Percentiles rank a stretch among this genome's conserved stretches.
These are phyloP conservation scores for Loriculus beryllinus DNA, from an alignment of 2,797 vertebrate genomes.

Conservation along the genomic window DNA sequence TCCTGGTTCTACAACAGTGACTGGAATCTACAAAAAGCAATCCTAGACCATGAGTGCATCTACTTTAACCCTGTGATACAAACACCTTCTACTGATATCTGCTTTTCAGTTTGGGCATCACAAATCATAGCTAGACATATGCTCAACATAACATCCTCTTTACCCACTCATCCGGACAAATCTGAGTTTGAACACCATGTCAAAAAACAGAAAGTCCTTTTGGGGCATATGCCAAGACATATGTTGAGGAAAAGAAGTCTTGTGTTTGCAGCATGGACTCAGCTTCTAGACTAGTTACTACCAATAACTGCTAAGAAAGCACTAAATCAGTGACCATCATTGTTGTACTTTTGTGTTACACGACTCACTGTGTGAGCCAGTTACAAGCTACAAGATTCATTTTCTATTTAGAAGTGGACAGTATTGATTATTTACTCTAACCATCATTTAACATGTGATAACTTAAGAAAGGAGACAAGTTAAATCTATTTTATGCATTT, in stretches of 20 bases:
- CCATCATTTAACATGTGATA: neutral
- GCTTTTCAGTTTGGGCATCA: neutral
- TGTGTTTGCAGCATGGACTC: neutral
- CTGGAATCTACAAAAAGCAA: neutral
- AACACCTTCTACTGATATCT: neutral
- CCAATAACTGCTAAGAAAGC: neutral
- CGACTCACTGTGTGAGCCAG: neutral
- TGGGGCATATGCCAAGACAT: neutral
- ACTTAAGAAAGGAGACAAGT: neutral
- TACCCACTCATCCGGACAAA: rapidly evolving
- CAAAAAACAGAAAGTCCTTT: neutral
- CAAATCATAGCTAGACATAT: neutral
- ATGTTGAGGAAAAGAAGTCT: neutral
- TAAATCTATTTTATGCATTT: neutral
- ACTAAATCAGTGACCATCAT: rapidly evolving
- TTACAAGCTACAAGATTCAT: neutral
- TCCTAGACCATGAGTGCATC: neutral
- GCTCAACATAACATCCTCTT: neutral
- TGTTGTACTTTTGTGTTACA: rapidly evolving
- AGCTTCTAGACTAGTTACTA: neutral
- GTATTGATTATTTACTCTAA: neutral
- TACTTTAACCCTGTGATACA: neutral
- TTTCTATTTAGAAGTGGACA: neutral
- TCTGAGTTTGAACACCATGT: neutral
- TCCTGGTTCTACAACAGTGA: neutral